These are phyloP conservation scores for Etheostoma cragini DNA, from an alignment of 2,113 vertebrate genomes.

Conservation along the genomic window DNA sequence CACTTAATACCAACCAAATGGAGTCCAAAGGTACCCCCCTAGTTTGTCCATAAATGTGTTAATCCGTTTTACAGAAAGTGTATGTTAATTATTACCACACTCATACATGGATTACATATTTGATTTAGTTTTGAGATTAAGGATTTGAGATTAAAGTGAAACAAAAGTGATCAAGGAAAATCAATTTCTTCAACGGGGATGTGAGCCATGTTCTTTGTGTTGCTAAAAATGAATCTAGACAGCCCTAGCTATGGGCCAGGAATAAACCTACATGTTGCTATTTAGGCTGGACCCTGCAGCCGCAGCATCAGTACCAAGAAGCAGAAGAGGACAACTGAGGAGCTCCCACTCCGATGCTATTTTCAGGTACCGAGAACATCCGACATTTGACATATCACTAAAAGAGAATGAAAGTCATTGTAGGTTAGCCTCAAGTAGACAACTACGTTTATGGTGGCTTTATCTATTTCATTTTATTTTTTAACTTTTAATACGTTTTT, in stretches of 20 bases:
- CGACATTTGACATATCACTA: no score
- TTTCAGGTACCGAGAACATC: not conserved
- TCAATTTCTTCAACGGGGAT: not conserved
- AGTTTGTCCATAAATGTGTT: not conserved
- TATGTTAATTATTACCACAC: not conserved
- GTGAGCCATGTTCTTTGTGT: not conserved
- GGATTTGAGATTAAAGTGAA: not conserved
- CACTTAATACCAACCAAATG: slow-evolving; percentile 19
- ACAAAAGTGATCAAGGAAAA: not conserved
- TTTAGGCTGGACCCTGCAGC: not conserved
- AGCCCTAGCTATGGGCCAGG: not conserved
- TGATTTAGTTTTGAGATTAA: not conserved
- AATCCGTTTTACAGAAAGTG: not conserved
- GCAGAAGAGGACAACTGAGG: not conserved
- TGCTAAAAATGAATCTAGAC: not conserved
- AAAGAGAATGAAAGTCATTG: no score
- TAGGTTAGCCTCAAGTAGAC: no score
- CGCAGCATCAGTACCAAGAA: slow-evolving; percentile 25
- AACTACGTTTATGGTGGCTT: no score
- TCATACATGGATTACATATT: not conserved
- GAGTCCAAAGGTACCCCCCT: not conserved
- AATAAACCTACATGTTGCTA: not conserved
- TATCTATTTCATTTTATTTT: no score
- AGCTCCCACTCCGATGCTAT: slow-evolving; percentile 46
- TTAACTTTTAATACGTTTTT: no score